Conservation (phyloP, 2,797 vertebrate genomes). For the Hybognathus amarus region DNA sequence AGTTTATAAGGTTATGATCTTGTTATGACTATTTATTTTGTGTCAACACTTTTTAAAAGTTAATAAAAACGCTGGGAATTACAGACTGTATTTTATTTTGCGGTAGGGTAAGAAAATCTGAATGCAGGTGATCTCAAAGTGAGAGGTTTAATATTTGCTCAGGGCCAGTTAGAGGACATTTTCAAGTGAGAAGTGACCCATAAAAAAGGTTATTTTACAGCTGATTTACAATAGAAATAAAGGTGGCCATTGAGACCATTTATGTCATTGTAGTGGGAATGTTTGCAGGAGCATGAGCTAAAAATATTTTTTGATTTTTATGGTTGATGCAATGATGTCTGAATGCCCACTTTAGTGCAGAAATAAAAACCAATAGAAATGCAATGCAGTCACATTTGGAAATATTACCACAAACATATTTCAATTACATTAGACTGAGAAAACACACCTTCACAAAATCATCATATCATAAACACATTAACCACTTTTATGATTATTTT, state of each 20-base stretch:
- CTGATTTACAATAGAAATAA: constrained; percentile 29
- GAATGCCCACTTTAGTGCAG: neutral
- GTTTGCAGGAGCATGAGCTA: neutral
- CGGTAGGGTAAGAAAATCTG: neutral
- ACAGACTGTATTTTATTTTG: neutral
- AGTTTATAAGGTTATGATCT: neutral
- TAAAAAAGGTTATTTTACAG: constrained; percentile 17
- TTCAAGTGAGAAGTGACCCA: constrained; percentile 7
- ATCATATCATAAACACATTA: neutral
- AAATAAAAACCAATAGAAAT: neutral
- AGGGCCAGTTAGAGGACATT: neutral
- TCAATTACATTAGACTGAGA: neutral
- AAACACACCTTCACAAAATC: neutral
- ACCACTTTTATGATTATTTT: neutral
- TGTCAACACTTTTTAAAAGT: neutral
- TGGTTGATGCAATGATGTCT: neutral
- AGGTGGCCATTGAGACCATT: constrained; percentile 3
- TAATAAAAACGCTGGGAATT: neutral
- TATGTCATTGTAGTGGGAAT: constrained; percentile 11
- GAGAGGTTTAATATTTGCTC: constrained; percentile 6
- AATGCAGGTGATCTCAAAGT: neutral
- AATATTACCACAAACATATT: neutral
- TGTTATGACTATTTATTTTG: neutral
- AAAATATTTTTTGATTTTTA: neutral
- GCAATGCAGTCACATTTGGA: neutral